These are phyloP conservation scores for Ceuthmochares aereus DNA, from an alignment of 2,113 vertebrate species.

Conservation along the genomic window DNA sequence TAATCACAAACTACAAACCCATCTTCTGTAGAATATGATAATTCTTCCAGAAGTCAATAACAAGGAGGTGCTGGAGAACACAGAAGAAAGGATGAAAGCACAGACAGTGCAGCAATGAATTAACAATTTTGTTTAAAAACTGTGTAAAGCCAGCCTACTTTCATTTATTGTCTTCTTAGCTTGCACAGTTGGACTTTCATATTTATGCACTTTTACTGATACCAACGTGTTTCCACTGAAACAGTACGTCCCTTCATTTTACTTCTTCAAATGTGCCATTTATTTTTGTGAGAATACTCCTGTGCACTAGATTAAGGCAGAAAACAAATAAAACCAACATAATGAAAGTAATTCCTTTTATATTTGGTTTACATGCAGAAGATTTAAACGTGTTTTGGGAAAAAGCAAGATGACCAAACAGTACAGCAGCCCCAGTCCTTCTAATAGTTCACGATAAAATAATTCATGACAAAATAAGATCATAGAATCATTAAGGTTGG, in stretches of 20 bases:
- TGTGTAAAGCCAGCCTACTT: background rate
- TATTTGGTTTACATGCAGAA: background rate
- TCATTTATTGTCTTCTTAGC: conserved; percentile 12
- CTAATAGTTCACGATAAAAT: background rate
- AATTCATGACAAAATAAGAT: background rate
- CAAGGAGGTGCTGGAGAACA: background rate
- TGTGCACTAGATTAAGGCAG: background rate
- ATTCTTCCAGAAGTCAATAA: background rate
- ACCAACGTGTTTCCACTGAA: background rate
- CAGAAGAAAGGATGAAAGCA: background rate
- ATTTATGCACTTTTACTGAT: background rate
- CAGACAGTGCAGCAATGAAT: background rate
- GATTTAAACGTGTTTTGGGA: background rate
- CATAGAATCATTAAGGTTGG: too few relatives aligned
- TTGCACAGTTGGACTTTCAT: background rate
- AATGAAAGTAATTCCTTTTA: conserved; percentile 19
- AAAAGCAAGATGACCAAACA: background rate
- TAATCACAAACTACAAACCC: background rate
- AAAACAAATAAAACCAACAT: conserved; percentile 39
- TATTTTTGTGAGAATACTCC: conserved; percentile 1
- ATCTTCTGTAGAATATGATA: background rate
- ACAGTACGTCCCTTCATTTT: background rate
- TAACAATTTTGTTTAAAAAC: conserved; percentile 8
- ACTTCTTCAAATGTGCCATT: conserved; percentile 4
- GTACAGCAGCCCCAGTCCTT: background rate